Evolutionary conservation across 2,888 invertebrate genomes (phyloP), one percentile per base, ranked within the genome.

Genomic region (Cosmia pyralina): DNA sequence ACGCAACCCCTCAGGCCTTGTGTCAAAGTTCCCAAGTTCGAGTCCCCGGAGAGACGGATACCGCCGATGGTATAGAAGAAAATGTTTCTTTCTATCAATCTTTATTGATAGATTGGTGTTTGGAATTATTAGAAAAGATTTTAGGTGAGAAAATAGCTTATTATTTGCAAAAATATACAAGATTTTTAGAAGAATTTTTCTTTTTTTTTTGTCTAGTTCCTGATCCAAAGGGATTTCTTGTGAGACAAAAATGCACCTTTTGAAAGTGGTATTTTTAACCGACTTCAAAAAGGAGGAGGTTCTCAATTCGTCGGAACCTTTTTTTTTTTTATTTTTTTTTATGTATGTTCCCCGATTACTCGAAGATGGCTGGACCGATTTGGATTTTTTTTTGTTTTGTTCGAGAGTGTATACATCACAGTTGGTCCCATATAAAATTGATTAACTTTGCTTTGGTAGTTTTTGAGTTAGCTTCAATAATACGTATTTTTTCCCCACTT

Each of bases 1-100:
- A 70, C 38, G 44, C 48, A 19, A 46, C 38, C 52, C 60, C 76
- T 17, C 38, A 70, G 64, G 81, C 60, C 46, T 69, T 60, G 68
- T 77, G 72, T 66, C 76, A 71, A 76, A 84, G 75, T 82, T 77
- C 22, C 69, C 44, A 72, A 82, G 67, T 84, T 84, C 58, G 69
- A 75, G n/a, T 81, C 85, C 72, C 77, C 2, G 46, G 67, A 70
- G 77, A 69, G n/a, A 15, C 68, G 38, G 66, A 72, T 75, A 72
- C 50, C 58, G 60, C 58, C 67, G 66, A 55, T 55, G 59, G 57
- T 72, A 11, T 62, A 5, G 15, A 67, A 70, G 71, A 65, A 66
- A 70, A 74, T 72, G 55, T 71, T 75, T 62, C 66, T 64, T 58
- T 70, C 13, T 68, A 79, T 71, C 75, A 58, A 55, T 58, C 64